phyloP scores from a whole-genome alignment of 2,888 invertebrate species.

The Yponomeuta sedellus region DNA sequence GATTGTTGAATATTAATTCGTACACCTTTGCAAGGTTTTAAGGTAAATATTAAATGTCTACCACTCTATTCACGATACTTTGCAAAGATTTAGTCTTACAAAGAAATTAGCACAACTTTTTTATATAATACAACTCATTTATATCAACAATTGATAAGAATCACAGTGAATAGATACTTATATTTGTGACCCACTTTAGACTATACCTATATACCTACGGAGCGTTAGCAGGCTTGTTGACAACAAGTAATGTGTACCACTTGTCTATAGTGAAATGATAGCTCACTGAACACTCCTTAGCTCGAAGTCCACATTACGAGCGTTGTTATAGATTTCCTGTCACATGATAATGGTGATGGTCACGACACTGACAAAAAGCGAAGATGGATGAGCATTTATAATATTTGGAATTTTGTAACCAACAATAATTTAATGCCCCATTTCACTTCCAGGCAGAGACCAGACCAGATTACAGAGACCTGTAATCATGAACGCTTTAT shows the following conservation, averaged over 20 bases:
- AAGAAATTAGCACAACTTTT: too few relatives aligned
- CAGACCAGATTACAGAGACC: neutral
- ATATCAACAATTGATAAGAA: neutral
- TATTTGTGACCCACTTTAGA: slow-evolving; percentile 4
- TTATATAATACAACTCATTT: too few relatives aligned
- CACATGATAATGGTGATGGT: neutral
- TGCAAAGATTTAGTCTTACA: too few relatives aligned
- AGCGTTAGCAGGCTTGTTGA: neutral
- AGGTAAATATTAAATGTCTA: too few relatives aligned
- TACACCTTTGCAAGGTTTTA: neutral
- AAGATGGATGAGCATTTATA: neutral
- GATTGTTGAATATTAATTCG: neutral
- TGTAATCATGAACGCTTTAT: neutral
- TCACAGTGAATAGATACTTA: neutral
- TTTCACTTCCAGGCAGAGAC: neutral
- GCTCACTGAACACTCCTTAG: slow-evolving; percentile 2
- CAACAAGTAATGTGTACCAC: slow-evolving; percentile 8
- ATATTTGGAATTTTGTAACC: neutral
- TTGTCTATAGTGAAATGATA: slow-evolving; percentile 2
- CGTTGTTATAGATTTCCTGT: neutral
- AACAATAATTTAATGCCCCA: neutral
- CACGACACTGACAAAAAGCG: neutral
- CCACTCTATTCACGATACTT: too few relatives aligned
- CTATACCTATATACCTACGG: slow-evolving; percentile 1
- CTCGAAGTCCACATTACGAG: neutral